Base-by-base conservation (phyloP, 2,888 invertebrate genomes). In the Oligia fasciuncula region DNA sequence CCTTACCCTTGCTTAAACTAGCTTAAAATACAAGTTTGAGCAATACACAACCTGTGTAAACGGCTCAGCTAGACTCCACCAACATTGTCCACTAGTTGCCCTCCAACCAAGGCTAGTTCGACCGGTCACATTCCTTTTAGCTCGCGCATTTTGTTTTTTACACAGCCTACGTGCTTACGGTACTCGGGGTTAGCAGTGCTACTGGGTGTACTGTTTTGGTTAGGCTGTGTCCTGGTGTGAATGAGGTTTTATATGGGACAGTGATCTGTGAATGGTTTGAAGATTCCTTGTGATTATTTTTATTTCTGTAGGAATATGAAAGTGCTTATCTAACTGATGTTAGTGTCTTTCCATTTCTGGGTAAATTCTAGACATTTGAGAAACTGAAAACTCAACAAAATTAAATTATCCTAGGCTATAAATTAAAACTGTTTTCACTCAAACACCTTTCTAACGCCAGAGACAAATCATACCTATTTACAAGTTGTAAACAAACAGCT, bases 31-130 rank as follows among this genome's bases (percentile, higher is more conserved):
- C 83, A 60, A 83, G 83, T 80, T 76, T 19, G 13, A 65, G 60
- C 49, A 63, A 57, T 6, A 57, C 51, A 49, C 14, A 51, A 77
- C 63, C 43, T 62, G 75, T 76, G 68, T 79, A 51, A 40, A 23
- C 51, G 23, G 11, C 63, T 49, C 19, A 66, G 78, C 81, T 81
- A 79, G 79, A 19, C 46, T 82, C 54, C 14, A 49, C 57, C 77
- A 78, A 85, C 81, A 80, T 79, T 85, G 84, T 81, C 85, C 88
- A 85, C 87, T 83, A 82, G 87, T 81, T 90, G 93, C 93, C 94
- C 93, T 93, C 93, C 89, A 88, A 83, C 85, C 94, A 93, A 94
- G 94, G 94, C 94, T 92, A 94, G 91, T 88, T 17, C 86, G 84
- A 92, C 94, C 94, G 93, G 93, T 92, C 90, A 86, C 94, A 94